Conservation (phyloP, 2,797 vertebrate species). For the Tauraco hartlaubi region DNA sequence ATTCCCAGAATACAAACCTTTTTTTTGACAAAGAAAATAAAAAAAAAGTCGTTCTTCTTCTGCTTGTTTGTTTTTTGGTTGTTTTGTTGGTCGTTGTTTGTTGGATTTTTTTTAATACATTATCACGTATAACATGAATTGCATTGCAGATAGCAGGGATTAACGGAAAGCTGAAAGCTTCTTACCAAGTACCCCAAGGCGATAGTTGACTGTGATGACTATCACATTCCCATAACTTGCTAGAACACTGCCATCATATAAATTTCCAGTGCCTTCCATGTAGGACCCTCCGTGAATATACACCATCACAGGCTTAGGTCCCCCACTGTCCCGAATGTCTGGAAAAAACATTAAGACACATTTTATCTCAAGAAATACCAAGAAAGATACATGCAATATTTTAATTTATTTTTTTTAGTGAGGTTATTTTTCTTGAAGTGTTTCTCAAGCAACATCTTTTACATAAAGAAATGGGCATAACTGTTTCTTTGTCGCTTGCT, state of each 20-base stretch:
- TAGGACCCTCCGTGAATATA: constrained; percentile 99
- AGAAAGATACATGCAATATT: constrained; percentile 59
- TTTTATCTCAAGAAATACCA: constrained; percentile 77
- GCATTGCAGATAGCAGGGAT: constrained; percentile 52
- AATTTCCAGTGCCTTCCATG: constrained; percentile 99
- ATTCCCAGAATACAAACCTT: background rate
- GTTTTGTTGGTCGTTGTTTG: too few species aligned
- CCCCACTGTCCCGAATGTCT: constrained; percentile 99
- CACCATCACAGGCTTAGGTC: constrained; percentile 99
- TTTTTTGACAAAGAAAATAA: background rate
- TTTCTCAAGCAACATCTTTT: constrained; percentile 82
- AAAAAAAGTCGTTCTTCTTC: background rate
- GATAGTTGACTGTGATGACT: constrained; percentile 99
- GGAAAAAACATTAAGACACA: constrained; percentile 82
- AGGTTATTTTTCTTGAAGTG: constrained; percentile 71
- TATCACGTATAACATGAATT: background rate
- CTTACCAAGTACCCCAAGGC: constrained; percentile 98
- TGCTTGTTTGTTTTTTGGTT: too few species aligned
- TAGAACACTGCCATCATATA: constrained; percentile 99
- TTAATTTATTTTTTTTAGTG: background rate
- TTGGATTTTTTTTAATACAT: background rate
- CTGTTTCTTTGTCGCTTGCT: background rate
- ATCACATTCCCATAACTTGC: constrained; percentile 99
- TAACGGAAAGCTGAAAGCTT: constrained; percentile 64
- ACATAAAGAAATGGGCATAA: background rate